Conservation (phyloP, 2,888 invertebrate genomes). For the Oscheius onirici region DNA sequence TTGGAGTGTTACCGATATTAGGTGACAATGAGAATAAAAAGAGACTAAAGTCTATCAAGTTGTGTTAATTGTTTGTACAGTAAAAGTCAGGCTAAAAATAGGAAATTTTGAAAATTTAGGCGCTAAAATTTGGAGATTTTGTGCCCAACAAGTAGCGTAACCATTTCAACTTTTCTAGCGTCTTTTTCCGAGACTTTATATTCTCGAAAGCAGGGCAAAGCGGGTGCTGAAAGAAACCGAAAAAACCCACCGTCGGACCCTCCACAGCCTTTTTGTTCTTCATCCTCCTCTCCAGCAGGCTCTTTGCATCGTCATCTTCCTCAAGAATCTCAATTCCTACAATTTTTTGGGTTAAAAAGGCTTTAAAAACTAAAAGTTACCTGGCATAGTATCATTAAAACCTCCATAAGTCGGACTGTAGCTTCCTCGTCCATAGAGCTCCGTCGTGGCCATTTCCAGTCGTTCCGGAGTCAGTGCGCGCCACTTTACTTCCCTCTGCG, state of each 20-base stretch:
- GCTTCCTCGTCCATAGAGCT: constrained; percentile 82
- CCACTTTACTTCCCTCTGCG: constrained; percentile 67
- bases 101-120: no score
- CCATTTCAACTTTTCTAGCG: no score
- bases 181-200: no score
- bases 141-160: no score
- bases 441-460: constrained; percentile 48
- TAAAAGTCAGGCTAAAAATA: no score
- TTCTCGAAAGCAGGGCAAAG: no score
- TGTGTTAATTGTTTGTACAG: no score
- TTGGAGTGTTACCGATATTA: no score
- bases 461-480: constrained; percentile 57
- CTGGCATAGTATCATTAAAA: constrained; percentile 65
- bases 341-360: neutral
- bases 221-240: no score
- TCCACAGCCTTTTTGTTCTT: constrained; percentile 42
- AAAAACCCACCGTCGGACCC: constrained; percentile 20
- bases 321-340: constrained; percentile 67
- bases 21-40: no score
- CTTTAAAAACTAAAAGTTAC: constrained; percentile 10
- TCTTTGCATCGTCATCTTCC: constrained; percentile 82
- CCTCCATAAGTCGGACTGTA: constrained; percentile 78
- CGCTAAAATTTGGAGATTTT: no score
- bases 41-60: no score
- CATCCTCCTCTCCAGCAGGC: constrained; percentile 74